Base-by-base conservation (phyloP, 2,797 vertebrate genomes). In the Pipistrellus kuhlii region DNA sequence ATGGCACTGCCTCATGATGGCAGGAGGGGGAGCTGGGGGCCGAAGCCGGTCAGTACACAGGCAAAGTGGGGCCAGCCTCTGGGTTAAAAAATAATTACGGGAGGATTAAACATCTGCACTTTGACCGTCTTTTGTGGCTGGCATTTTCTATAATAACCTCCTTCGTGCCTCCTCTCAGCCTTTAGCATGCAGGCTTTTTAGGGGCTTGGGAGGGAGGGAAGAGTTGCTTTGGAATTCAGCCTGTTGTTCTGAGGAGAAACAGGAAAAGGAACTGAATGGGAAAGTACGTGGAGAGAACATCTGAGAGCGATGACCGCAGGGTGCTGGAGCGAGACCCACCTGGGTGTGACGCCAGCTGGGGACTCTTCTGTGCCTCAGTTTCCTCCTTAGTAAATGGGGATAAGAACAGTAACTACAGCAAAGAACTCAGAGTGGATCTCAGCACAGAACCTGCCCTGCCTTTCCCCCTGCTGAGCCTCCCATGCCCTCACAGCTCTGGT, bases 251-350 rank as follows among this genome's bases (percentile, higher is more conserved):
- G 75, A 78, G 25, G 30, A 53, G 46, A 80, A 88, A 53, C 10
- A n/a, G 48, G 76, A 38, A 59, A 78, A 83, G 46, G 0, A 18
- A 30, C 8, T 10, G 41, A 64, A 71, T 7, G 38, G 21, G 23
- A 41, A 75, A 12, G 51, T 41, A 41, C 53, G 6, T 20, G 13
- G 38, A 62, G 13, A 66, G 23, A 38, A 20, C 1, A 38, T 11
- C 8, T 11, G 13, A 0, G 7, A 85, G 4, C 1, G n/a, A 88
- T 20, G 51, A 17, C 62, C 21, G 1, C 9, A 11, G 1, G 20
- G 30, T 0, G 18, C 21, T 44, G 17, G 11, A 32, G 11, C 0
- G 18, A 64, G 38, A 48, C 35, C 3, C 0, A 2, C 17, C 17
- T 0, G 6, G 30, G 44, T 41, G 15, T 35, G 66, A 71, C 17